Evolutionary conservation across 2,888 invertebrate genomes (phyloP).

Genomic region (Deilephila elpenor): DNA sequence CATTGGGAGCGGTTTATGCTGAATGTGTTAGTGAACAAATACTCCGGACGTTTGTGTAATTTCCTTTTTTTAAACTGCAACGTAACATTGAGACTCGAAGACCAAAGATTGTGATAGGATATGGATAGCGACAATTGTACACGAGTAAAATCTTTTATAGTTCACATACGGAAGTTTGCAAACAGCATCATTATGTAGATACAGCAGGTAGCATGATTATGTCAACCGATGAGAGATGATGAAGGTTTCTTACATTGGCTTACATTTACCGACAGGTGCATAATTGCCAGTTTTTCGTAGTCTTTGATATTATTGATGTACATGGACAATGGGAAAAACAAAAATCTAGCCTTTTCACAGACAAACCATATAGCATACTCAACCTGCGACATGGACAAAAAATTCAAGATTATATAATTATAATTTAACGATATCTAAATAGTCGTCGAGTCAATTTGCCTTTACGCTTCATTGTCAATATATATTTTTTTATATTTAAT

Average conservation of each 20-base stretch:
- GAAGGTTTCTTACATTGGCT: no score
- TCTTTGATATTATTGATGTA: no score
- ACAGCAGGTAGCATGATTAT: no score
- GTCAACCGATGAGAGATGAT: no score
- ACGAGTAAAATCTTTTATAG: no score
- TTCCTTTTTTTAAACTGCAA: neutral
- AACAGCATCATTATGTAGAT: no score
- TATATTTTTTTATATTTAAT: neutral
- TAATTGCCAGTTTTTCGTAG: no score
- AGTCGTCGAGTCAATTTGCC: neutral
- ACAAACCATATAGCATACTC: neutral
- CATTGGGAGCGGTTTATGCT: constrained; percentile 41
- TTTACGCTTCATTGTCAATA: neutral
- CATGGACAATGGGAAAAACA: no score
- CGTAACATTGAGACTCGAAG: neutral
- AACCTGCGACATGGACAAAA: constrained; percentile 6
- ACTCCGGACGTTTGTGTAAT: neutral
- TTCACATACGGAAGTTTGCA: no score
- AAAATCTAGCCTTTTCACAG: neutral
- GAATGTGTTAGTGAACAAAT: constrained; percentile 1
- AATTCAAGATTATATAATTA: neutral
- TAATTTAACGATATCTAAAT: constrained; percentile 16
- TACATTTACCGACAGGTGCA: no score
- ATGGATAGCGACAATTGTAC: no score
- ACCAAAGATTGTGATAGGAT: no score